Percentiles rank a stretch among this genome's conserved stretches.
Evolutionary conservation across 2,797 vertebrate species (phyloP).

Genomic region (Percopsis omiscomaycus): DNA sequence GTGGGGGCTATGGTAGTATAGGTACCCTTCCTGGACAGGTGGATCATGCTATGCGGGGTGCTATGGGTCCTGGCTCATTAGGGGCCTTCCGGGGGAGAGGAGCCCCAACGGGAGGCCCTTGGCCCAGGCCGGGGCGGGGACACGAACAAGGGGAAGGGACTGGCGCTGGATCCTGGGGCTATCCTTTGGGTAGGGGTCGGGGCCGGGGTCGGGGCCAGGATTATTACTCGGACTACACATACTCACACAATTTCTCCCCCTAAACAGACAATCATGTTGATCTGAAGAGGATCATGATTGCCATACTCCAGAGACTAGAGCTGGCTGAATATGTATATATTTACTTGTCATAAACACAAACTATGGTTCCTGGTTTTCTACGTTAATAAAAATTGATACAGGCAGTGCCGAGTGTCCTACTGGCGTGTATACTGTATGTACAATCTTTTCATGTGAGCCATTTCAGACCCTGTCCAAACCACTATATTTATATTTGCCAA

Average conservation of each 20-base stretch:
- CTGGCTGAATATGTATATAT: slow-evolving; percentile 81
- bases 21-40: slow-evolving; percentile 64
- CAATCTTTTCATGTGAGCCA: slow-evolving; percentile 75
- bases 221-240: slow-evolving; percentile 79
- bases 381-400: slow-evolving; percentile 73
- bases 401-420: slow-evolving; percentile 74
- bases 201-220: slow-evolving; percentile 70
- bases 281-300: slow-evolving; percentile 38
- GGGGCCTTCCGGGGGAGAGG: slow-evolving; percentile 73
- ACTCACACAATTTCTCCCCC: slow-evolving; percentile 72
- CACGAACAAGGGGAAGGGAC: slow-evolving; percentile 63
- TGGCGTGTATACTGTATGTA: slow-evolving; percentile 71
- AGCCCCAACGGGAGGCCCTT: slow-evolving; percentile 62
- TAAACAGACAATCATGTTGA: slow-evolving; percentile 71
- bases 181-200: slow-evolving; percentile 72
- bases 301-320: slow-evolving; percentile 67
- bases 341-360: slow-evolving; percentile 74
- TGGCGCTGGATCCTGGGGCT: slow-evolving; percentile 73
- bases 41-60: slow-evolving; percentile 57
- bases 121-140: slow-evolving; percentile 73
- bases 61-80: slow-evolving; percentile 65
- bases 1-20: slow-evolving; percentile 62
- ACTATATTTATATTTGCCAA: slow-evolving; percentile 88
- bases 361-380: slow-evolving; percentile 76
- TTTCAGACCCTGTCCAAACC: slow-evolving; percentile 82